Evolutionary conservation across 2,113 vertebrate species (phyloP), one percentile per base, ranked within the genome.

Genomic region (Sula dactylatra): DNA sequence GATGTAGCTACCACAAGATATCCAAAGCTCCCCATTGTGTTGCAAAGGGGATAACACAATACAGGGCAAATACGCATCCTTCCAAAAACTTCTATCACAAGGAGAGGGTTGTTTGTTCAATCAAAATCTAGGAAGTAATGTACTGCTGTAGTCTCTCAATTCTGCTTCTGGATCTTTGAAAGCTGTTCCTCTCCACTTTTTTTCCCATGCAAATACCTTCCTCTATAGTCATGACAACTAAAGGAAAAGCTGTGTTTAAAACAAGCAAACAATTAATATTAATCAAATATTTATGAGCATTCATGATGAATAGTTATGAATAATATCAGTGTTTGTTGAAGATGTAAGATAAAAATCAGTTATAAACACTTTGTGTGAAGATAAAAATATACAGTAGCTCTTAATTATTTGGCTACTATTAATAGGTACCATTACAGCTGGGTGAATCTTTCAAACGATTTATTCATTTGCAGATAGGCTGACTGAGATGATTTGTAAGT

Each of bases 261-360:
- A 84, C 42, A 96, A 96, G 77, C 82, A 94, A 93, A 77, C 80
- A 92, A 92, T 97, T 94, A 97, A 84, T 94, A 84, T 50, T 93
- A 92, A 94, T 93, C 52, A 96, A 94, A 89, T 94, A 93, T 93
- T 86, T 82, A 95, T 96, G 52, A 94, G 44, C 15, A 52, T 18
- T 9, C 52, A 61, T n/a, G 27, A 92, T 97, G 52, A 96, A 96
- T 96, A 92, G 92, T 96, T 93, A 96, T 95, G 45, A 88, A 71
- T 88, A 92, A 47, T 52, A 82, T 59, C 44, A 71, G 24, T 87
- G 55, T 86, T 50, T 91, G n/a, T 47, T 88, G 42, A 89, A 86
- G 69, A 78, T 27, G 32, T 64, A 82, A 82, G 49, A 54, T 62
- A 83, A 74, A 11, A 71, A 88, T 56, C 36, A 27, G 19, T 42